phyloP scores from a whole-genome alignment of 2,797 vertebrate genomes.

The Gymnodraco acuticeps region DNA sequence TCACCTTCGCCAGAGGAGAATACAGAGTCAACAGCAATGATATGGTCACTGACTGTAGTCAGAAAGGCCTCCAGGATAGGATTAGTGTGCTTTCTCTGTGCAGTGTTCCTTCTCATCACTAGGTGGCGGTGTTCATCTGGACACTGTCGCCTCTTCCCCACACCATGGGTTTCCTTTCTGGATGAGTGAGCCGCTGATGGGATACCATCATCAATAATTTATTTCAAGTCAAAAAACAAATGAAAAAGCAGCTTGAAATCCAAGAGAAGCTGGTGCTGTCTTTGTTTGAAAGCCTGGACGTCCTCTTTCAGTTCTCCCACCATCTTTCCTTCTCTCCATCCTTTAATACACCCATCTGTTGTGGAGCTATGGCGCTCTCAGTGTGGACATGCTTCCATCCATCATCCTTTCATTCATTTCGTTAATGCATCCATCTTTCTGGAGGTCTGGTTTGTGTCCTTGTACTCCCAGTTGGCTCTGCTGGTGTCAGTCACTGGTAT shows the following conservation, averaged over 20 bases:
- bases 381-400: slow-evolving; percentile 64
- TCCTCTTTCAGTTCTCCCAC: slow-evolving; percentile 35
- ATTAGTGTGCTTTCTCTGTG: slow-evolving; percentile 69
- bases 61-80: slow-evolving; percentile 75
- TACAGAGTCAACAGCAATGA: slow-evolving; percentile 58
- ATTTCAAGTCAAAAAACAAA: slow-evolving; percentile 68
- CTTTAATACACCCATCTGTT: slow-evolving; percentile 30
- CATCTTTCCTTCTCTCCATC: slow-evolving; percentile 15
- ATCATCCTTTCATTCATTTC: slow-evolving; percentile 22
- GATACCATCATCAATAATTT: slow-evolving; percentile 79
- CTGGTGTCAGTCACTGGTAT: slow-evolving; percentile 89
- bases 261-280: slow-evolving; percentile 62
- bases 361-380: slow-evolving; percentile 46
- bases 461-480: slow-evolving; percentile 46
- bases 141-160: slow-evolving; percentile 29
- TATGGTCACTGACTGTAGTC: slow-evolving; percentile 61
- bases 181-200: slow-evolving; percentile 57
- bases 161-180: slow-evolving; percentile 46
- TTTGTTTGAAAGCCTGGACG: slow-evolving; percentile 45
- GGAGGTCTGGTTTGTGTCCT: slow-evolving; percentile 40
- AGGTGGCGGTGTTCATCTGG: slow-evolving; percentile 59
- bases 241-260: slow-evolving; percentile 63
- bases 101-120: slow-evolving; percentile 64
- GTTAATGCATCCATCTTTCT: slow-evolving; percentile 20
- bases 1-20: slow-evolving; percentile 47